Evolutionary conservation across 1,140 invertebrate genomes (phyloP).

Genomic region (Lethrus apterus): DNA sequence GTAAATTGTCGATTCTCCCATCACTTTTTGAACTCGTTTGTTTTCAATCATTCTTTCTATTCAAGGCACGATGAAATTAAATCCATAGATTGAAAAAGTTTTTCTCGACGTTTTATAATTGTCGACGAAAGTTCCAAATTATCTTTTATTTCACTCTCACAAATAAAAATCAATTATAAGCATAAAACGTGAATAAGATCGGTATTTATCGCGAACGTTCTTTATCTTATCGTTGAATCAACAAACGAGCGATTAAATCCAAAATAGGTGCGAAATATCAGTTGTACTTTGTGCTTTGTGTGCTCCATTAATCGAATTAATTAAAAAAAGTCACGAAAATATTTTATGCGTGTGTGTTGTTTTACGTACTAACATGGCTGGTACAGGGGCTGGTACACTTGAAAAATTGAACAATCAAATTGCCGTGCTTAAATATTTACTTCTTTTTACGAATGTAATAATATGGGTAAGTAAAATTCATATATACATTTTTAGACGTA

Average conservation of each 20-base stretch:
- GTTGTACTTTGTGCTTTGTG: neutral
- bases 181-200: no score
- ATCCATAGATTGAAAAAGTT: constrained; percentile 12
- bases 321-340: neutral
- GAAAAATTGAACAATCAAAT: constrained; percentile 36
- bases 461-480: constrained; percentile 33
- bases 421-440: constrained; percentile 34
- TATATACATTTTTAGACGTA: no score
- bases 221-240: no score
- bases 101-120: constrained; percentile 2
- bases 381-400: constrained; percentile 31
- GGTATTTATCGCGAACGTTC: no score
- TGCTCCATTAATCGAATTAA: neutral
- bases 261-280: no score
- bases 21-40: constrained; percentile 12
- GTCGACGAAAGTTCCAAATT: neutral
- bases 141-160: neutral
- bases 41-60: constrained; percentile 13
- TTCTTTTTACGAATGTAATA: constrained; percentile 36
- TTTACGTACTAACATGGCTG: constrained; percentile 29
- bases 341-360: constrained; percentile 1
- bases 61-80: constrained; percentile 11
- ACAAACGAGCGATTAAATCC: no score
- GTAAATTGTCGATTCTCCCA: neutral
- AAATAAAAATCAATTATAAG: constrained; percentile 2